Evolutionary conservation across 2,888 invertebrate genomes (phyloP), one percentile per base, ranked within the genome.

Genomic region (Geotrupes spiniger): DNA sequence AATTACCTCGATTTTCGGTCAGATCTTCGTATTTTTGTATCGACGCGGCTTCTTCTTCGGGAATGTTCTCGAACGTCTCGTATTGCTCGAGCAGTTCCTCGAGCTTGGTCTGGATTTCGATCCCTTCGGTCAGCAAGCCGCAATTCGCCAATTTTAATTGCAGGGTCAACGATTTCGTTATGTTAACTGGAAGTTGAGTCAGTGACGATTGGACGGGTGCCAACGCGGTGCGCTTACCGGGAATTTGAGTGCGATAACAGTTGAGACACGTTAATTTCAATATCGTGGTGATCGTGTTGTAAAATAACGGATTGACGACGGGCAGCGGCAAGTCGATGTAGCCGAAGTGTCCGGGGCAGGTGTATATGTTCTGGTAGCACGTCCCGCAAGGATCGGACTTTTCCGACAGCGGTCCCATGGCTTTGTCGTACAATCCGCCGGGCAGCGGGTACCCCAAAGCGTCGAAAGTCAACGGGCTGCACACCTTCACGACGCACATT

Each of bases 261-360:
- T 77, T 74, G 3, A 87, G 69, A 64, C 93, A 93, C 12, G 82
- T 79, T 1, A 85, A 74, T 53, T 81, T 79, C 41, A 92, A 75
- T 5, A 92, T 69, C 1, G 77, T 79, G 45, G 79, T 81, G 11
- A 96, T 76, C 21, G 82, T 78, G 63, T 84, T 85, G 53, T 89
- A 85, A 64, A 93, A 92, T 37, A 98, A 66, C 0, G 98, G 97
- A 77, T 98, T 97, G 47, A 91, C 85, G 0, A 93, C 89, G 0
- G 92, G 84, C 8, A 96, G 74, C 0, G 92, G 91, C 1, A 99
- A 75, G 57, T 89, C 88, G 53, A 99, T 94, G 67, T 96, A 92
- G 0, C 98, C 98, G 72, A 93, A 86, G 73, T 99, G 99, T 0
- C 99, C 99, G 0, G 88, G 83, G 66, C 97, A 97, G 53, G 80